Conservation (phyloP, 2,797 vertebrate genomes). For the Lateolabrax maculatus region DNA sequence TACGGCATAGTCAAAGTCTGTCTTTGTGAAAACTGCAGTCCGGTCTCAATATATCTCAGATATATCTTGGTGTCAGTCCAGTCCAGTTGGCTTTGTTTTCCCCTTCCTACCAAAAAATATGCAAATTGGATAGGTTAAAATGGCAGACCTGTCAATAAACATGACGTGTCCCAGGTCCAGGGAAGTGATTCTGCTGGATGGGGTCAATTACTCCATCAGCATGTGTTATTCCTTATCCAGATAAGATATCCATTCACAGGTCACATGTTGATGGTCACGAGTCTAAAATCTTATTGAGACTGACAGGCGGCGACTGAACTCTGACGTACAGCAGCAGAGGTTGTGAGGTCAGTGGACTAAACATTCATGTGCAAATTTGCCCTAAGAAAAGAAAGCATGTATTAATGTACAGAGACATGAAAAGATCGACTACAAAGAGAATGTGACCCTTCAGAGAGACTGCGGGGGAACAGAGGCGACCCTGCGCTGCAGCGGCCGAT, state of each 20-base stretch:
- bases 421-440: conserved; percentile 17
- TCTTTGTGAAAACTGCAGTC: too few relatives aligned
- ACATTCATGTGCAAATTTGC: conserved; percentile 16
- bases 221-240: not conserved
- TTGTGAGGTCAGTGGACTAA: conserved; percentile 20
- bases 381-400: not conserved
- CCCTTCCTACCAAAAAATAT: not conserved
- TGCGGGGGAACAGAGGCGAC: not conserved
- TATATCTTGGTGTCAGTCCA: too few relatives aligned
- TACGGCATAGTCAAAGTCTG: too few relatives aligned
- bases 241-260: not conserved
- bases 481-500: conserved; percentile 28
- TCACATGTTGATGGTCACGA: too few relatives aligned
- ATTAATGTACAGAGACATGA: conserved; percentile 30
- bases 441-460: conserved; percentile 19
- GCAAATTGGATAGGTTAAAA: not conserved
- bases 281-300: too few relatives aligned
- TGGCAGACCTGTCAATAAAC: not conserved
- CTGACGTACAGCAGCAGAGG: not conserved
- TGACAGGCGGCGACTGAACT: not conserved
- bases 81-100: not conserved
- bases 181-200: too few relatives aligned
- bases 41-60: too few relatives aligned
- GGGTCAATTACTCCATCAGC: not conserved
- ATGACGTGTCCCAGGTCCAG: not conserved